A percentile compares a stretch with the other conserved stretches of the same genome.
Evolutionary conservation across 1,140 invertebrate species (phyloP).

Genomic region (Glomeris maerens): DNA sequence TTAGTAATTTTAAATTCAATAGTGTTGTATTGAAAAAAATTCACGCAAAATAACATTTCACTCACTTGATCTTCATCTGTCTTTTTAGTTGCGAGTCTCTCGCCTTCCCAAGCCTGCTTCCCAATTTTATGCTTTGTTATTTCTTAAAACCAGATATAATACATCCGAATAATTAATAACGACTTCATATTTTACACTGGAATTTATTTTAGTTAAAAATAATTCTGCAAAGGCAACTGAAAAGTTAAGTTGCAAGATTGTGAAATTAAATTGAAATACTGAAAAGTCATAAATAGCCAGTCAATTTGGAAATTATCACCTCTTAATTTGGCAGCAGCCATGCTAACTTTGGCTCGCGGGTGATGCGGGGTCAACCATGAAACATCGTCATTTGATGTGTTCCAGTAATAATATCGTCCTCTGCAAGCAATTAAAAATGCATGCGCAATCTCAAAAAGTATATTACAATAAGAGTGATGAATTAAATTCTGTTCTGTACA

Average conservation of each 20-base stretch:
- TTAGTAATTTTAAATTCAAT: no score
- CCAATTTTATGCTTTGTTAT: neutral
- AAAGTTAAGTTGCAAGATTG: neutral
- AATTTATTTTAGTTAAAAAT: no score
- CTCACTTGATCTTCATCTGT: no score
- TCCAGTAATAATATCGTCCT: slow-evolving; percentile 88
- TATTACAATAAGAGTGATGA: neutral
- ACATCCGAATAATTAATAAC: no score
- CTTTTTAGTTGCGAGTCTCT: no score
- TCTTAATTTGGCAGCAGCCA: slow-evolving; percentile 66
- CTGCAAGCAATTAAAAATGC: slow-evolving; percentile 31
- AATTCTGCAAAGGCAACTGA: neutral
- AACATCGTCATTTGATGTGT: slow-evolving; percentile 76
- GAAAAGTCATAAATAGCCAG: no score
- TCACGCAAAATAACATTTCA: no score
- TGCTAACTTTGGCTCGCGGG: slow-evolving; percentile 63
- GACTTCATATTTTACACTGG: no score
- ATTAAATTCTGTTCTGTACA: slow-evolving; percentile 9
- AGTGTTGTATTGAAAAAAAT: no score
- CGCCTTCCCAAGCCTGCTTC: no score
- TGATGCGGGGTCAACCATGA: slow-evolving; percentile 86
- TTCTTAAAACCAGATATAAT: neutral
- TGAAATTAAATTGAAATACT: no score
- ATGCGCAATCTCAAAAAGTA: slow-evolving; percentile 1
- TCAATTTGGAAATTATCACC: slow-evolving; percentile 26